Base-by-base conservation (phyloP, 1,140 invertebrate species). In the Chlorops oryzae region DNA sequence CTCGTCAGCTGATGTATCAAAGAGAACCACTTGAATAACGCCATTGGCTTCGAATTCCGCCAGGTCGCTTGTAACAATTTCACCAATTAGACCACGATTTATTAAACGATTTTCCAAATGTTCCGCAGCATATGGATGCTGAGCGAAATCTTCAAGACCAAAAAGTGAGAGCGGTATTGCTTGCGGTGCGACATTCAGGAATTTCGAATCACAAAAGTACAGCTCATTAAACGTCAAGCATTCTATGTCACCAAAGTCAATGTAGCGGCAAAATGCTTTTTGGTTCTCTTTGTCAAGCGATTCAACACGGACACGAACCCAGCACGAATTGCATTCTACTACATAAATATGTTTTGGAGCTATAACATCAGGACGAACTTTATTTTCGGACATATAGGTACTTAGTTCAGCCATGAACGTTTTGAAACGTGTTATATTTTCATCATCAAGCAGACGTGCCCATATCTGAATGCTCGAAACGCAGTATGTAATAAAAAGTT, bases 121-220 rank as follows among this genome's bases (percentile, higher is more conserved):
- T 6, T 48, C 22, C 28, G 54, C 51, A 1, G 65, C 62, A 52
- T 65, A 56, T 3, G 65, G 69, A 58, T 70, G 62, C 22, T 61
- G 65, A 32, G 58, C 65, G n/a, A 70, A 72, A 48, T 72, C 71
- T 37, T 72, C 70, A 35, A 72, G 22, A 0, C 65, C 69, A 32
- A 67, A 72, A 49, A 72, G 55, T 23, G 60, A 61, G 1, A 72
- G 51, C 10, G 64, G 64, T 2, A 72, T 55, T 3, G 65, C 70
- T 46, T 72, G 70, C 9, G 63, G 50, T 1, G 70, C 59, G 4
- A 72, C 56, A 17, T 45, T 44, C 13, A 70, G 41, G 35, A 69
- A 70, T 18, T 61, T 44, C 0, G 56, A 9, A 2, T 61, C 52
- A 41, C 69, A 69, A 20, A 51, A 5, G 34, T 56, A 57, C 2